Base-by-base conservation (phyloP, 2,797 vertebrate genomes). In the Hirundo rustica region DNA sequence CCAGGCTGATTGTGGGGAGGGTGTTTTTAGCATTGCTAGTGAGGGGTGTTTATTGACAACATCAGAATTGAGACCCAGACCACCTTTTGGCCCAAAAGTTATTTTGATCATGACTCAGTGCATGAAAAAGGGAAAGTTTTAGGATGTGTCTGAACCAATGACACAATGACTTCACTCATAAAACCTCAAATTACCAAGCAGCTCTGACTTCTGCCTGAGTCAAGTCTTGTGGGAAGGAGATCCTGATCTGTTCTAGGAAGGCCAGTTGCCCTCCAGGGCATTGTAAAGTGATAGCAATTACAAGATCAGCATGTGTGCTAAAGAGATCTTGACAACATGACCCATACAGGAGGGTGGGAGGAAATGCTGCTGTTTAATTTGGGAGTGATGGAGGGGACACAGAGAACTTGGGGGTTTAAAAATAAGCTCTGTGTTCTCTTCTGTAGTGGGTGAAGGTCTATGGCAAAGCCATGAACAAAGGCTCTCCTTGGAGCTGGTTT, bases 41-140 rank as follows among this genome's bases (percentile, higher is more conserved):
- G 16, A 14, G 4, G 19, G 5, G 8, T 51, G 13, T 51, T 80
- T 36, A 26, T 57, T n/a, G 80, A 53, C 26, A 68, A 66, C 7
- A 4, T 62, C 60, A 32, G 55, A 62, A 44, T 3, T 32, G 18
- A 76, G 53, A 60, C 38, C 19, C 51, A 53, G 34, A 42, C 38
- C 45, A 36, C 42, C 45, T 79, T 87, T 86, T 19, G n/a, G 40
- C 57, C 40, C 0, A 0, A 57, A 75, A 70, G 27, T 10, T 5
- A 5, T 2, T 2, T 25, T 51, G 60, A 27, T 53, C 7, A 3
- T 79, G 71, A 82, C 17, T 10, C 55, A 6, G 19, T 13, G 17
- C 22, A 76, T 68, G 38, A 34, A 66, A 85, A 93, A 96, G 94
- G 71, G 91, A 94, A 95, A 94, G 94, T 95, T 89, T 83, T 55